Percentiles rank a stretch among this genome's conserved stretches.
Evolutionary conservation across 64 coral and sea anemone species (phyloP).

Genomic region (Stichodactyla mertensii): DNA sequence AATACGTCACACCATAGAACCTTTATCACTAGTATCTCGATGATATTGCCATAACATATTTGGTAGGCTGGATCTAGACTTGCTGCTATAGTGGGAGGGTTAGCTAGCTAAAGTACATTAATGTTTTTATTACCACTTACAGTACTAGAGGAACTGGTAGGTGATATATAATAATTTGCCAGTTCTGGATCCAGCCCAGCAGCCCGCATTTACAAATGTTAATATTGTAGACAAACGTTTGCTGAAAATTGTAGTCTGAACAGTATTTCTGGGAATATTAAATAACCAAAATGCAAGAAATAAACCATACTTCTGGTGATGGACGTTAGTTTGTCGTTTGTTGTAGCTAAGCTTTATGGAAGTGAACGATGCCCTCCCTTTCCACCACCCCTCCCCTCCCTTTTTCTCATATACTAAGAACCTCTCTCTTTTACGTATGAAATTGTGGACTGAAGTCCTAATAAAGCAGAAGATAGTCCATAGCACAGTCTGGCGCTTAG

Average conservation of each 20-base stretch:
- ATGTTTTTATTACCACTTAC: background rate
- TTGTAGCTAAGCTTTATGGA: too few species aligned
- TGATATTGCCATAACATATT: background rate
- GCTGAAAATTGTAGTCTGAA: background rate
- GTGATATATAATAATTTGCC: background rate
- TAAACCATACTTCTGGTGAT: slow-evolving; percentile 1
- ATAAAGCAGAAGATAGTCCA: too few species aligned
- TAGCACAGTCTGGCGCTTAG: too few species aligned
- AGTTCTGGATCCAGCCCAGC: background rate
- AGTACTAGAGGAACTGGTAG: background rate
- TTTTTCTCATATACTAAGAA: too few species aligned
- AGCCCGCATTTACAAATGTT: background rate
- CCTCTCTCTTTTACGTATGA: too few species aligned
- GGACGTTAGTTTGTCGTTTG: background rate
- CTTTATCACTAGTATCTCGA: background rate
- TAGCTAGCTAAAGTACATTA: background rate
- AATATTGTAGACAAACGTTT: background rate
- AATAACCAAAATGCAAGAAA: background rate
- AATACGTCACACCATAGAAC: background rate
- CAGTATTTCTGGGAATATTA: background rate
- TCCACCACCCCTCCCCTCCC: too few species aligned
- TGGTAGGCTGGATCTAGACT: background rate
- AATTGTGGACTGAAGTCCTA: too few species aligned
- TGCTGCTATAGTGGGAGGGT: background rate
- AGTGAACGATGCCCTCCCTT: too few species aligned